Evolutionary conservation across 2,888 invertebrate genomes (phyloP).

Genomic region (Andrena minutula): DNA sequence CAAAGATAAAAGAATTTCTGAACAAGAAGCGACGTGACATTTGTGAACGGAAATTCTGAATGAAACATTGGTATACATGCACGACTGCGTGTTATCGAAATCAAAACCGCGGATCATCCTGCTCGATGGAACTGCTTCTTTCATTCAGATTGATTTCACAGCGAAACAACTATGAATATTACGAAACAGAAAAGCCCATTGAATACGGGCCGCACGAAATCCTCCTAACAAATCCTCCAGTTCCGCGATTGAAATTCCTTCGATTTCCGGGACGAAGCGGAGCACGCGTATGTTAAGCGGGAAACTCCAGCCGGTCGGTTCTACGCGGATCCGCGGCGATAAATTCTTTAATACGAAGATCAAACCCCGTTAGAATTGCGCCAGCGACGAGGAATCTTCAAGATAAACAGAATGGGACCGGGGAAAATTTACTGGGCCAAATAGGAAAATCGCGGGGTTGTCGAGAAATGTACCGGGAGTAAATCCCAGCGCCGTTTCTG

Average conservation of each 20-base stretch:
- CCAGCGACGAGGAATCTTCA: slow-evolving; percentile 15
- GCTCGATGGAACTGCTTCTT: not conserved
- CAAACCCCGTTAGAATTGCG: slow-evolving; percentile 39
- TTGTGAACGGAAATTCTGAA: too few relatives aligned
- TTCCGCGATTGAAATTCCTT: slow-evolving; percentile 1
- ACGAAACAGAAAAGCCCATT: not conserved
- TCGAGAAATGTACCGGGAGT: slow-evolving; percentile 10
- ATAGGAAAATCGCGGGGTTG: slow-evolving; percentile 27
- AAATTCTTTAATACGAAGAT: slow-evolving; percentile 46
- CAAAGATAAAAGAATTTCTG: too few relatives aligned
- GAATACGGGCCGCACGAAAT: not conserved
- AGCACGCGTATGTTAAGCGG: not conserved
- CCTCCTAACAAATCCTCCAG: slow-evolving; percentile 5
- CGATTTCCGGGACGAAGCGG: not conserved
- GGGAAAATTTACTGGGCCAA: slow-evolving; percentile 40
- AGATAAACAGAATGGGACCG: slow-evolving; percentile 29
- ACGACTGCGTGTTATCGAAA: not conserved
- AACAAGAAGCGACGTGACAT: too few relatives aligned
- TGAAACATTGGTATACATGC: too few relatives aligned
- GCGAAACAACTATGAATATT: not conserved
- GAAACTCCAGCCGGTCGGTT: not conserved
- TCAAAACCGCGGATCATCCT: not conserved
- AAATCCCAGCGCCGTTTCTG: slow-evolving; percentile 26
- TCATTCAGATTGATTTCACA: not conserved
- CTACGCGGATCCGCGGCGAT: slow-evolving; percentile 1